Conservation (phyloP, 2,797 vertebrate species). For the Arnoldichthys spilopterus region DNA sequence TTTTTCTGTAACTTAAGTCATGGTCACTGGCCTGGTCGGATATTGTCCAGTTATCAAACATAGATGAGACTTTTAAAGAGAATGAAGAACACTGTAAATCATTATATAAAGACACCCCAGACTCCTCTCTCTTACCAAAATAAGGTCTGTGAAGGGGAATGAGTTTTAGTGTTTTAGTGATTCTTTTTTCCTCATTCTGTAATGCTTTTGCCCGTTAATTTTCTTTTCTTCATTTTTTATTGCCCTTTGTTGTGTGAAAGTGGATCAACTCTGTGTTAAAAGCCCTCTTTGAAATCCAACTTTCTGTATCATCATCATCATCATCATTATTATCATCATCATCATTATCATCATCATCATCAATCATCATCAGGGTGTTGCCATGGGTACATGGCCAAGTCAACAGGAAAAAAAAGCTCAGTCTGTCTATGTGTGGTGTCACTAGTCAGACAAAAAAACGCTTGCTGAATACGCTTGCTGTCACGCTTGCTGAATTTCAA, state of each 20-base stretch:
- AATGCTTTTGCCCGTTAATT: no score
- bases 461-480: not conserved
- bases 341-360: not conserved
- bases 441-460: slow-evolving; percentile 18
- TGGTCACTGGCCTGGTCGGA: not conserved
- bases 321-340: not conserved
- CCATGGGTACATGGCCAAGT: slow-evolving; percentile 39
- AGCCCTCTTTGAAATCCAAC: not conserved
- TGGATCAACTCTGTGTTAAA: not conserved
- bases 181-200: not conserved
- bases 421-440: not conserved
- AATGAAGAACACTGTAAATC: not conserved
- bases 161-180: not conserved
- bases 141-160: not conserved
- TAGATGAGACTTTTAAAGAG: not conserved
- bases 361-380: slow-evolving; percentile 27
- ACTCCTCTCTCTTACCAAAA: not conserved
- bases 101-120: not conserved
- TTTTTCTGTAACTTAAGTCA: not conserved
- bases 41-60: not conserved
- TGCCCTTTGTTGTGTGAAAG: not conserved
- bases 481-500: not conserved
- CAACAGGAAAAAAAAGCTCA: not conserved
- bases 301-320: not conserved
- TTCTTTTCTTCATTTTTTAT: not conserved